A percentile compares a stretch with the other conserved stretches of the same genome.
phyloP scores from a whole-genome alignment of 2,797 vertebrate genomes.

The Mycteria americana region DNA sequence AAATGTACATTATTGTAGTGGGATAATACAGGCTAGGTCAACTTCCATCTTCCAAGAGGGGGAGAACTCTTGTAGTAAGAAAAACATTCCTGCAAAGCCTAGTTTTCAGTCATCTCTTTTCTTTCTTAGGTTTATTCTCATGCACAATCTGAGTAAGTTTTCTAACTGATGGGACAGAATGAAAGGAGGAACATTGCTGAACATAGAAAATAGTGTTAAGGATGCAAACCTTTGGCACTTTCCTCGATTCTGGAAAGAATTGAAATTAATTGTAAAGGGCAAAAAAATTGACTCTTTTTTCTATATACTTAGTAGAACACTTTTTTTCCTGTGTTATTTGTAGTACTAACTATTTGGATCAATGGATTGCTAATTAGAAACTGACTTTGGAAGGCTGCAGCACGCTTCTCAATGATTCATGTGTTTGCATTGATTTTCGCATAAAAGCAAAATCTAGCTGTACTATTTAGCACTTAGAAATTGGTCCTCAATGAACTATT shows the following conservation, averaged over 20 bases:
- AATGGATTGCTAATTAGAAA: slow-evolving; percentile 74
- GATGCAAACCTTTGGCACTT: neutral
- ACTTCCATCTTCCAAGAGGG: neutral
- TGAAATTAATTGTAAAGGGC: slow-evolving; percentile 42
- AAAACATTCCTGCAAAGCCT: neutral
- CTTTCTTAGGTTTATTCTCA: neutral
- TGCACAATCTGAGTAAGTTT: neutral
- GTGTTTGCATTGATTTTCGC: slow-evolving; percentile 77
- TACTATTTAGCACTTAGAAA: slow-evolving; percentile 74
- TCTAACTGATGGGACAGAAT: neutral
- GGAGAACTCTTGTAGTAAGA: neutral
- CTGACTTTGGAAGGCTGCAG: slow-evolving; percentile 68
- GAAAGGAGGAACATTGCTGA: neutral
- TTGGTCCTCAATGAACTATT: slow-evolving; percentile 78
- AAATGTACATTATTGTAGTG: neutral
- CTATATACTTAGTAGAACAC: neutral
- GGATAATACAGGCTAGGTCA: neutral
- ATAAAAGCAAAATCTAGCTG: slow-evolving; percentile 73
- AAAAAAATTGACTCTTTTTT: slow-evolving; percentile 34
- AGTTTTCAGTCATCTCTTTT: neutral
- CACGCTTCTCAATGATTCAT: slow-evolving; percentile 72
- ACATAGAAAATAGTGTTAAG: neutral
- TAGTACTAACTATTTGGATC: slow-evolving; percentile 67
- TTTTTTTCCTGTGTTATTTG: slow-evolving; percentile 44
- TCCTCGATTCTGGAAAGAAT: neutral